Conservation (phyloP, 1,140 invertebrate species). For the Stegodyphus mimosarum region DNA sequence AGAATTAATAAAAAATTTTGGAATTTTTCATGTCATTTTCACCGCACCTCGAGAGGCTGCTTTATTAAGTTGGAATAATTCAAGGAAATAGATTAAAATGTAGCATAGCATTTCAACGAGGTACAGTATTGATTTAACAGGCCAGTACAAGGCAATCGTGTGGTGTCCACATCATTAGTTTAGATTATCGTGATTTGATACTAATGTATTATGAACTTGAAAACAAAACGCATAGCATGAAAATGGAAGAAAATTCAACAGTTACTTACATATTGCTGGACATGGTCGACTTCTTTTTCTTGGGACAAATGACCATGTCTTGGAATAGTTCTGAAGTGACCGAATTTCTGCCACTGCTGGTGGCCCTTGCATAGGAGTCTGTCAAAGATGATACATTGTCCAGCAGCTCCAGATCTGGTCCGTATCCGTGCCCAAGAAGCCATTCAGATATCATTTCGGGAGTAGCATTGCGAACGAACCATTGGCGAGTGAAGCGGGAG, state of each 20-base stretch:
- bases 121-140: too few species aligned
- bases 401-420: background rate
- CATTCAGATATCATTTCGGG: constrained; percentile 71
- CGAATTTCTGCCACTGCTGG: constrained; percentile 74
- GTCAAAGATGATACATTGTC: constrained; percentile 17
- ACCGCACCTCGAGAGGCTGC: too few species aligned
- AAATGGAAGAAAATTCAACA: background rate
- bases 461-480: constrained; percentile 79
- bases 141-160: too few species aligned
- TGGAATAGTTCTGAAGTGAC: constrained; percentile 87
- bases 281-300: constrained; percentile 1
- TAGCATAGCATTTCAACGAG: too few species aligned
- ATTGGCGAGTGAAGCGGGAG: constrained; percentile 75
- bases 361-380: constrained; percentile 53
- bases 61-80: too few species aligned
- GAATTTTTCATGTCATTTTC: too few species aligned
- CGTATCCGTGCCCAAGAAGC: constrained; percentile 49
- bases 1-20: too few species aligned
- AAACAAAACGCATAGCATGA: background rate
- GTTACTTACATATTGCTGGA: constrained; percentile 41
- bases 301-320: constrained; percentile 75
- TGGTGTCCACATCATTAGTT: too few species aligned
- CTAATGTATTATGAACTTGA: too few species aligned
- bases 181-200: too few species aligned
- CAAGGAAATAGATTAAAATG: too few species aligned